Base-by-base conservation (phyloP, 2,113 vertebrate species). In the Solenodon paradoxus region DNA sequence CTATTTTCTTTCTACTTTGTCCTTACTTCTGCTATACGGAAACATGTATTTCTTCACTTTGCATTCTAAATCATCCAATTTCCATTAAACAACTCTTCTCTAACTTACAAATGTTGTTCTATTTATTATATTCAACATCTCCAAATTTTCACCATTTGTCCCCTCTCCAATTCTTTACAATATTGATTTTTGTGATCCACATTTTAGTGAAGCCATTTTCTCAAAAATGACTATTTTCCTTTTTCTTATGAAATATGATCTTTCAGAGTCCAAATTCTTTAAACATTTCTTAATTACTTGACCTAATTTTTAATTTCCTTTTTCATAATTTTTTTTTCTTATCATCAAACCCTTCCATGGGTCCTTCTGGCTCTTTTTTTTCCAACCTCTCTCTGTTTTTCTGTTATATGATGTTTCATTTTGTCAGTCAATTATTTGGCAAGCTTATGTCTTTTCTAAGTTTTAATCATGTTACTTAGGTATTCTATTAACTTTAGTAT, bases 191-290 rank as follows among this genome's bases (percentile, higher is more conserved):
- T 59, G 26, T 72, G 16, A 16, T 95, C 5, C 13, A 38, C 57
- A 47, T 24, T 89, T 16, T 74, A n/a, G 20, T 26, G 17, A 64
- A 77, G 35, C 5, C 57, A 47, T 19, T 47, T 19, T 83, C 11
- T 75, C 32, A 30, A 93, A 79, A 94, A 55, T 26, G n/a, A 83
- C 11, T 5, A 49, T n/a, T 88, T 90, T 94, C 32, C 30, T 90
- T 75, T 85, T 88, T 93, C 24, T 78, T 45, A 49, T 47, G 13
- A 96, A 68, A 51, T 42, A 68, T 5, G 40, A 74, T 0, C 51
- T 80, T 90, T 86, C 26, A 69, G 64, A 64, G 57, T 87, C 71
- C 22, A n/a, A n/a, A n/a, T 92, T 38, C 75, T 88, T 90, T 85
- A 42, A 10, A 63, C 9, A 59, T 78, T 30, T 82, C 42, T 81